These are phyloP conservation scores for Hydrochoerus hydrochaeris DNA, from an alignment of 2,113 vertebrate genomes.

Conservation along the genomic window DNA sequence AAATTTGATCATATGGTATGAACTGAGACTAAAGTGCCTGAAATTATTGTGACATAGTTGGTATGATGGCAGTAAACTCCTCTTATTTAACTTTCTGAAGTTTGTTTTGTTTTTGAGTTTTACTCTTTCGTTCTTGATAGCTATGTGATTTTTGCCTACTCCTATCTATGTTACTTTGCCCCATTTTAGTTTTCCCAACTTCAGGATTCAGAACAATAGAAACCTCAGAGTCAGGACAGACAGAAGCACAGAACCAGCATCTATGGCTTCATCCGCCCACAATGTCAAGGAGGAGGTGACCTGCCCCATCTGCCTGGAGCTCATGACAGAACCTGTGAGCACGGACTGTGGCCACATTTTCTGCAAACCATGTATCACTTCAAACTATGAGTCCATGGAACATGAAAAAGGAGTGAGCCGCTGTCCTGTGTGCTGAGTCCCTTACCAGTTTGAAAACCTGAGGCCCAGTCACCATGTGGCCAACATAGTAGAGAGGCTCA, in stretches of 20 bases:
- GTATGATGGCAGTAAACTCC: background rate
- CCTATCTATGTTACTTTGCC: background rate
- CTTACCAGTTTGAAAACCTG: background rate
- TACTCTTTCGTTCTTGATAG: background rate
- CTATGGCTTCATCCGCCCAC: conserved; percentile 28
- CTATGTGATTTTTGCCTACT: background rate
- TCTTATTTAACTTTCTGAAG: background rate
- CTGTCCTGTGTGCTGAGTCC: conserved; percentile 61
- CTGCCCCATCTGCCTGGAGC: too few species aligned
- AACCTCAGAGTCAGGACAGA: background rate
- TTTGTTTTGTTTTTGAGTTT: too few species aligned
- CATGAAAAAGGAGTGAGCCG: background rate
- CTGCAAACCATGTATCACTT: conserved; percentile 58
- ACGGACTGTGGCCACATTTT: conserved; percentile 68
- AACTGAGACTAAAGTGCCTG: background rate
- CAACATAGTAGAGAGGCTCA: too few species aligned
- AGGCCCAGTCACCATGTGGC: conserved; percentile 40
- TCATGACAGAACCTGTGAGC: too few species aligned
- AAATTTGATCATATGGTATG: background rate
- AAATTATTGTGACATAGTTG: background rate
- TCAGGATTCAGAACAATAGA: background rate
- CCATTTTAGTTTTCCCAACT: background rate
- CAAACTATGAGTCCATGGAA: background rate
- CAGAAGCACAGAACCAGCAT: background rate
- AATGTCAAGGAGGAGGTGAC: background rate